Conservation (phyloP, 2,888 invertebrate genomes). For the Molanna angustata region DNA sequence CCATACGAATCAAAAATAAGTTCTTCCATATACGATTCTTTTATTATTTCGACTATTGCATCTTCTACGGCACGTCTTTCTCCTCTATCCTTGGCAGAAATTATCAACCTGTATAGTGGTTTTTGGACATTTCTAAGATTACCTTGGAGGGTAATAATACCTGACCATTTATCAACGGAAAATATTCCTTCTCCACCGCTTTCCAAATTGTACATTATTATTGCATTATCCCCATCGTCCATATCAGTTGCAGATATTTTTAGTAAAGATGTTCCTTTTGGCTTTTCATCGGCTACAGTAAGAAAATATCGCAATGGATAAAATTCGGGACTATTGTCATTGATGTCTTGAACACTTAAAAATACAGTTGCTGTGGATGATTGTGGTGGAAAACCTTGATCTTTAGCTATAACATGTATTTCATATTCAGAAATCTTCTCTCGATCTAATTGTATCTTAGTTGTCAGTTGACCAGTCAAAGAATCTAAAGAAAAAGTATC, state of each 20-base stretch:
- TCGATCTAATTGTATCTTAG: conserved; percentile 75
- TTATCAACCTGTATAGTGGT: conserved; percentile 67
- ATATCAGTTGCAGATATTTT: conserved; percentile 80
- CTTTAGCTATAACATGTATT: conserved; percentile 82
- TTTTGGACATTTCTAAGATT: conserved; percentile 64
- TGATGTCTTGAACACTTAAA: conserved; percentile 79
- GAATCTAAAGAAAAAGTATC: conserved; percentile 80
- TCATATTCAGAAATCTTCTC: conserved; percentile 76
- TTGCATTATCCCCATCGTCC: conserved; percentile 87
- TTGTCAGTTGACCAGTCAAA: conserved; percentile 80
- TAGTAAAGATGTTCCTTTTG: conserved; percentile 63
- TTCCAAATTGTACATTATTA: conserved; percentile 74
- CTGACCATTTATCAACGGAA: conserved; percentile 73
- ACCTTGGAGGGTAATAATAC: conserved; percentile 68
- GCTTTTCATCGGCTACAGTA: conserved; percentile 66
- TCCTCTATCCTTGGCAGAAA: conserved; percentile 81
- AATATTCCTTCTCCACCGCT: conserved; percentile 79
- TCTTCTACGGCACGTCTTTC: conserved; percentile 69
- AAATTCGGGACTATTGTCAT: conserved; percentile 90
- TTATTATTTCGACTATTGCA: conserved; percentile 78
- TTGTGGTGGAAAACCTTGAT: conserved; percentile 87
- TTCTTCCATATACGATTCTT: conserved; percentile 67
- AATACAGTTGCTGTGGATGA: conserved; percentile 87
- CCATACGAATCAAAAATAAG: conserved; percentile 73
- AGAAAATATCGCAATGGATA: conserved; percentile 87